These are phyloP conservation scores for Microdon myrmicae DNA, from an alignment of 2,888 invertebrate genomes.

Conservation along the genomic window DNA sequence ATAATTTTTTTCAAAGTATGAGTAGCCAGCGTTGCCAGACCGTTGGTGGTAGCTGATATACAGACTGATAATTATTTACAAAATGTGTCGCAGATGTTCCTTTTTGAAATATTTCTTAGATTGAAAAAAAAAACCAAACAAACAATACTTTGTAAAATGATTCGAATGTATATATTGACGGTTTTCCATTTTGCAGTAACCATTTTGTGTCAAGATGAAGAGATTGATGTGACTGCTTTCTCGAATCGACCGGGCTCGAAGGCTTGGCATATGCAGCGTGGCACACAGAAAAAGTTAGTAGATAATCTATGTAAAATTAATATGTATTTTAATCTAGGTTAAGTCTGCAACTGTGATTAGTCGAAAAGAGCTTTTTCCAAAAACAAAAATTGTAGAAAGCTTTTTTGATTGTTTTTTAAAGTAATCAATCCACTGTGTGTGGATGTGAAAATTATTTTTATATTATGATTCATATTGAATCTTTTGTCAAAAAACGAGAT, in stretches of 20 bases:
- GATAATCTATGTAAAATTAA: slow-evolving; percentile 32
- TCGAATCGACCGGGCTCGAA: slow-evolving; percentile 48
- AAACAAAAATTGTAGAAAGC: slow-evolving; percentile 12
- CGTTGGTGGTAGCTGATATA: no score
- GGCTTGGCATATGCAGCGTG: slow-evolving; percentile 46
- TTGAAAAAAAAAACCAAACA: slow-evolving; percentile 17
- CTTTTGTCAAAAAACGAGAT: no score
- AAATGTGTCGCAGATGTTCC: slow-evolving; percentile 7
- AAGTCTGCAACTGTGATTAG: slow-evolving; percentile 38
- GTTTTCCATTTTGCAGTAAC: slow-evolving; percentile 67
- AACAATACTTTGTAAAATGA: no score
- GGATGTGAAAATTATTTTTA: slow-evolving; percentile 13
- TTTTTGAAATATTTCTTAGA: slow-evolving; percentile 20
- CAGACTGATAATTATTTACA: no score
- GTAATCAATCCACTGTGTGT: no score
- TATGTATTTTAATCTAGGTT: no score
- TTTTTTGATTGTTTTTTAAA: slow-evolving; percentile 8
- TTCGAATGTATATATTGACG: slow-evolving; percentile 61
- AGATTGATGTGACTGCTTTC: slow-evolving; percentile 46
- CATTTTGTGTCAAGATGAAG: slow-evolving; percentile 51
- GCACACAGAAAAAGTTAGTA: slow-evolving; percentile 47
- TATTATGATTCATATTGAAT: slow-evolving; percentile 47
- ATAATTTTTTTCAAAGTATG: slow-evolving; percentile 71
- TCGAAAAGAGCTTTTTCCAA: slow-evolving; percentile 16
- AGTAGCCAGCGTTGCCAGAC: slow-evolving; percentile 55